Base-by-base conservation (phyloP, 2,797 vertebrate genomes). In the Clarias laeviceps region DNA sequence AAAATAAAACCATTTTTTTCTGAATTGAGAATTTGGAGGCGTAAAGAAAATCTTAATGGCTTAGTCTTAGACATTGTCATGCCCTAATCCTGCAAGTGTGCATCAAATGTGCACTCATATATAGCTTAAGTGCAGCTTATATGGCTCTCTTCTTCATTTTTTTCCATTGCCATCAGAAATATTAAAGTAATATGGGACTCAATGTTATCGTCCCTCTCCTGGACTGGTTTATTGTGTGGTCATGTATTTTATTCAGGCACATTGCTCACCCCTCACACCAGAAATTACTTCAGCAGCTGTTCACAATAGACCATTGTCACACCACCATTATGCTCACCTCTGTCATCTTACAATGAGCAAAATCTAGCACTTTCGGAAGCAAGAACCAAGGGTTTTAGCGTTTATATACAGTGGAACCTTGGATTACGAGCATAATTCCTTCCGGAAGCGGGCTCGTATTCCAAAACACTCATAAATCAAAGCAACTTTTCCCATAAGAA, bases 241-340 rank as follows among this genome's bases (percentile, higher is more conserved):
- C 61, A 15, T 29, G 5, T 34, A 34, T 32, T n/a, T 76, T 34
- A 32, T 68, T 50, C 61, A 56, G 62, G 62, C 20, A 17, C 61
- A 40, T 84, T 32, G 20, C 68, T 69, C 54, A 27, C 34, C 70
- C 14, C 80, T 73, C 22, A 76, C 29, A 82, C 61, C 83, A 83
- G 50, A 69, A 69, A 80, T 69, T 40, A 81, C 83, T 82, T 80
- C 50, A 74, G 81, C 70, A 29, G 84, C 78, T 84, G 70, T 29
- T 84, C 50, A 61, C 64, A 62, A 56, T 5, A 27, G 22, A 34
- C 61, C 0, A n/a, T 74, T 84, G 40, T n/a, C 27, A 9, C 64
- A 7, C 59, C 14, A 32, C 32, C 45, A 50, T 82, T 9, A 29
- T 45, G 61, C 29, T 77, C 54, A 54, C 68, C 78, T 72, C 61